Evolutionary conservation across 2,113 vertebrate species (phyloP), one percentile per base, ranked within the genome.

Genomic region (Xenopus tropicalis): DNA sequence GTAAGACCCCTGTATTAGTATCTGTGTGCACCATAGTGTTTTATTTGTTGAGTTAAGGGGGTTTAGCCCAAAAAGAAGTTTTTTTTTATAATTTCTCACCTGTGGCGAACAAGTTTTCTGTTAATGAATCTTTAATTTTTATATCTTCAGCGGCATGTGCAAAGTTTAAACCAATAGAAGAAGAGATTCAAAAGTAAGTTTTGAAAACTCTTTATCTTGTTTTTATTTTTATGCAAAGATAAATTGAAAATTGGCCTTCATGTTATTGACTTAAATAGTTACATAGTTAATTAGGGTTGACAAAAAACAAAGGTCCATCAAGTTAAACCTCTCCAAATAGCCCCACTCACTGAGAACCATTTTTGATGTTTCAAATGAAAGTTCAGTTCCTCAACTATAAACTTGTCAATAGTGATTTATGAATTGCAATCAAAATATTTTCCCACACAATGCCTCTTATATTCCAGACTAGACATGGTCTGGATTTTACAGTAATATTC

Each of bases 181-280:
- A 83, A 79, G 78, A 83, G 52, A 77, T 82, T 29, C 72, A 61
- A 52, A n/a, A 21, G 84, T 86, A 80, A 85, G 82, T 83, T 25
- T 9, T 44, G 13, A 61, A 21, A 14, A 3, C 22, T 29, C 10
- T 14, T 56, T n/a, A 20, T n/a, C 29, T 56, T 29, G 10, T 2
- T 3, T 3, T 21, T 13, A 21, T 57, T 69, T 20, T 69, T 42
- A 29, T 22, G 25, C 37, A 14, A 6, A 13, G 20, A 56, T 56
- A 20, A n/a, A 58, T 58, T 22, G 23, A 10, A 20, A 21, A 11
- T 11, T 22, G 20, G 13, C 3, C 21, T 58, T 10, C 19, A 57
- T 57, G 4, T 58, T 58, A 3, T 4, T 21, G 9, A 58, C 20
- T 14, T 58, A 21, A n/a, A n/a, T n/a, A n/a, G n/a, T n/a, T n/a